A percentile compares a stretch with the other conserved stretches of the same genome.
These are phyloP conservation scores for Sorex fumeus DNA, from an alignment of 2,113 vertebrate species.

Conservation along the genomic window DNA sequence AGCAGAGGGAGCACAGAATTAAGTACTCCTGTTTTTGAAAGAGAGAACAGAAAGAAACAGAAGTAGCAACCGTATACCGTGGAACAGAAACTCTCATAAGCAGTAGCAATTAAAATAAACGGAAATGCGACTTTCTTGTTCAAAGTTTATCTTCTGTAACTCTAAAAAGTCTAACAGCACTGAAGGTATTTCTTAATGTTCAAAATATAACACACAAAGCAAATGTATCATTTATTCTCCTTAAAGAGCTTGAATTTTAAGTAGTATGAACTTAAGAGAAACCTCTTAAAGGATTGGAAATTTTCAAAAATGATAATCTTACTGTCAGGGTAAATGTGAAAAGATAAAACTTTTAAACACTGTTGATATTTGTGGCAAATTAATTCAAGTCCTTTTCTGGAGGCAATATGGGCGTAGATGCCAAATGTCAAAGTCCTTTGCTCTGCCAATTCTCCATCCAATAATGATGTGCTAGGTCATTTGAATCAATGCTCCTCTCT, in stretches of 20 bases:
- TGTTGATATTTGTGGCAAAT: not conserved
- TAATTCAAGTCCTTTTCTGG: not conserved
- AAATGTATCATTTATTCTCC: constrained; percentile 19
- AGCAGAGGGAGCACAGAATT: not conserved
- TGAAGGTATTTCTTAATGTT: constrained; percentile 24
- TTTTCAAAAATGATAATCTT: not conserved
- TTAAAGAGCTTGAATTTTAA: constrained; percentile 51
- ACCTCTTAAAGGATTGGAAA: not conserved
- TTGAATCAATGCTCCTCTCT: not conserved
- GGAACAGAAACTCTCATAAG: not conserved
- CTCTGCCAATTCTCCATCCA: constrained; percentile 4
- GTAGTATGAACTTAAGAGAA: constrained; percentile 33
- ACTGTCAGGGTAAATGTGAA: not conserved
- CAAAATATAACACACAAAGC: not conserved
- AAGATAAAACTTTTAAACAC: not conserved
- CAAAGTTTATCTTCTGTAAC: not conserved
- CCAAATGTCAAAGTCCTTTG: constrained; percentile 17
- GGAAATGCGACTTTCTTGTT: constrained; percentile 29
- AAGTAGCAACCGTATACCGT: not conserved
- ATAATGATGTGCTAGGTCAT: not conserved
- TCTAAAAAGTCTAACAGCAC: not conserved
- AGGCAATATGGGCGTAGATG: not conserved
- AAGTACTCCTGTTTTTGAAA: constrained; percentile 47
- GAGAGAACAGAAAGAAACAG: not conserved
- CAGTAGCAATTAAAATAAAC: constrained; percentile 22